Evolutionary conservation across 2,888 invertebrate genomes (phyloP), one percentile per base, ranked within the genome.

Genomic region (Lasioglossum oenotherae): DNA sequence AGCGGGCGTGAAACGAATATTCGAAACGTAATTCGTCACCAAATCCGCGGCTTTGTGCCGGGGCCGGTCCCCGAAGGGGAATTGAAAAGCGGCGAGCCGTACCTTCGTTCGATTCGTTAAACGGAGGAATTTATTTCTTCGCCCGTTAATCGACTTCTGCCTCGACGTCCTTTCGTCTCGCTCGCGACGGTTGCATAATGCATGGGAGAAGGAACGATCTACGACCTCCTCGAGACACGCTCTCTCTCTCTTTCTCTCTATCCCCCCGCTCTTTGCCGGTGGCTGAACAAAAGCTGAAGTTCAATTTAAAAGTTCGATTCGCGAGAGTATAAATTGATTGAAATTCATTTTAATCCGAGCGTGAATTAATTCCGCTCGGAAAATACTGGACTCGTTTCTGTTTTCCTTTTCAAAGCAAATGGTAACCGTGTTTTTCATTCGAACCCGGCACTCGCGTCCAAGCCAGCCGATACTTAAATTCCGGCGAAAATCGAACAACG

Each of bases 61-160:
- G 10, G 46, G 12, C 31, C 31, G 16, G 60, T 38, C 49, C 41
- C 71, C 27, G n/a, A 27, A n/a, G n/a, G 41, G 72, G 82, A 75
- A 84, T 82, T 74, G 84, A 84, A 84, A 82, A 78, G 57, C 74
- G 73, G 60, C 78, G 49, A 71, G 35, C n/a, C 69, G 74, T 78
- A 74, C 49, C 74, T 64, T 74, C 84, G 69, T 49, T 83, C 74
- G 78, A 84, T 81, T 81, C 76, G 83, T 84, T 82, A 74, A 82
- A 74, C 83, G 74, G 31, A 60, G 74, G 69, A 84, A 84, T 82
- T 82, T 84, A 83, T 84, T 83, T 60, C 84, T 78, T 69, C 81
- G 80, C 35, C 74, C 76, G 81, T 89, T 89, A 80, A 89, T 86
- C 88, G 87, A 87, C 80, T 87, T 78, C 83, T 77, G 64, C 73